Conservation (phyloP, 2,113 vertebrate genomes). For the Alligator sinensis region DNA sequence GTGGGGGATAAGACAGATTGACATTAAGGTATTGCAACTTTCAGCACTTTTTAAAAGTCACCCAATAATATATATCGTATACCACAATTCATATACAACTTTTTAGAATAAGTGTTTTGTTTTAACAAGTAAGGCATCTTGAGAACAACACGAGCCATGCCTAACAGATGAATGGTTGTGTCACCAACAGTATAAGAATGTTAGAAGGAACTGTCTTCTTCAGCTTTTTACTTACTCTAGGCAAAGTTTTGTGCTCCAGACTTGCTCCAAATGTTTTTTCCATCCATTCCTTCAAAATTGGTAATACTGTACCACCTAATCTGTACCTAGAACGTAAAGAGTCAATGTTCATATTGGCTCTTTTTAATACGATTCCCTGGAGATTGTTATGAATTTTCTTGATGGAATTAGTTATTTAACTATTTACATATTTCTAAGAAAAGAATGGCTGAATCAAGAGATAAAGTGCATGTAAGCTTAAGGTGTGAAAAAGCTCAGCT, state of each 20-base stretch:
- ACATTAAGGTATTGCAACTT: neutral
- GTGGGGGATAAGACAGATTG: neutral
- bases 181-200: conserved; percentile 17
- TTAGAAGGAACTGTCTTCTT: conserved; percentile 38
- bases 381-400: neutral
- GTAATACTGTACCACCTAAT: conserved; percentile 92
- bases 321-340: conserved; percentile 87
- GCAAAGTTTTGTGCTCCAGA: conserved; percentile 91
- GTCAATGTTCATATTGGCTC: conserved; percentile 63
- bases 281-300: conserved; percentile 94
- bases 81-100: neutral
- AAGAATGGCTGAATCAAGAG: neutral
- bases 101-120: neutral
- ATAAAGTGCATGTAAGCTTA: neutral
- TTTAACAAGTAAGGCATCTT: neutral
- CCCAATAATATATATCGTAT: neutral
- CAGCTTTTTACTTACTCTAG: conserved; percentile 87
- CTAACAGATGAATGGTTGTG: conserved; percentile 27
- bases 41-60: neutral
- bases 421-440: too few species aligned
- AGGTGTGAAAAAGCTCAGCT: neutral
- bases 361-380: conserved; percentile 33
- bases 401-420: too few species aligned
- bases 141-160: conserved; percentile 18
- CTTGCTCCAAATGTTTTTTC: conserved; percentile 90